Evolutionary conservation across 1,140 invertebrate species (phyloP).

Genomic region (Onthophagus taurus): DNA sequence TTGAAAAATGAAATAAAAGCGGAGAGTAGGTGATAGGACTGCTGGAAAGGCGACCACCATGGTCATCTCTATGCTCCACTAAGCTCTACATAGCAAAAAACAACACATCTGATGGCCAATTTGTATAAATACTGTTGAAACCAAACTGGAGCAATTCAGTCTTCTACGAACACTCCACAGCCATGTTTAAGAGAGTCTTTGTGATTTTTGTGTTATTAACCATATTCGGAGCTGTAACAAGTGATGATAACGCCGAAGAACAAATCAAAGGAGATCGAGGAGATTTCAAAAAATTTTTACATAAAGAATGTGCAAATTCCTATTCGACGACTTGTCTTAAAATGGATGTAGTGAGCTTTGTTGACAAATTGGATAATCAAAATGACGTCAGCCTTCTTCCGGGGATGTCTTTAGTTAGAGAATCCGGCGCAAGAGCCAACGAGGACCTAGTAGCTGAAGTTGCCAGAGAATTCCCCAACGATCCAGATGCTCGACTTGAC

Average conservation of each 20-base stretch:
- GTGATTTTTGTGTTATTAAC: constrained; percentile 9
- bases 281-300: constrained; percentile 36
- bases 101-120: background rate
- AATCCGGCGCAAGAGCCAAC: constrained; percentile 46
- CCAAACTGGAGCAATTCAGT: constrained; percentile 13
- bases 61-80: constrained; percentile 30
- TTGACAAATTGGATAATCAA: constrained; percentile 59
- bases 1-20: constrained; percentile 23
- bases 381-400: constrained; percentile 55
- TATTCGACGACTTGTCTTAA: constrained; percentile 70
- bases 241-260: no score
- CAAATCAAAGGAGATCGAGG: constrained; percentile 23
- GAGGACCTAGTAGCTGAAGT: constrained; percentile 61
- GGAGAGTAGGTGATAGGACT: constrained; percentile 13
- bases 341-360: constrained; percentile 65
- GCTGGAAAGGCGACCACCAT: no score
- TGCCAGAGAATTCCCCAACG: constrained; percentile 62
- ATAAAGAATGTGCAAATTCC: constrained; percentile 55
- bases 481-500: constrained; percentile 65
- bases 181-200: constrained; percentile 2
- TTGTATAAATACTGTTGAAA: constrained; percentile 9
- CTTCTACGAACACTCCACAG: constrained; percentile 14
- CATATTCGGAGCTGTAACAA: constrained; percentile 5
- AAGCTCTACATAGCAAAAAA: constrained; percentile 20
- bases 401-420: constrained; percentile 60